Conservation (phyloP, 1,140 invertebrate species). For the Meloidogyne floridensis region DNA sequence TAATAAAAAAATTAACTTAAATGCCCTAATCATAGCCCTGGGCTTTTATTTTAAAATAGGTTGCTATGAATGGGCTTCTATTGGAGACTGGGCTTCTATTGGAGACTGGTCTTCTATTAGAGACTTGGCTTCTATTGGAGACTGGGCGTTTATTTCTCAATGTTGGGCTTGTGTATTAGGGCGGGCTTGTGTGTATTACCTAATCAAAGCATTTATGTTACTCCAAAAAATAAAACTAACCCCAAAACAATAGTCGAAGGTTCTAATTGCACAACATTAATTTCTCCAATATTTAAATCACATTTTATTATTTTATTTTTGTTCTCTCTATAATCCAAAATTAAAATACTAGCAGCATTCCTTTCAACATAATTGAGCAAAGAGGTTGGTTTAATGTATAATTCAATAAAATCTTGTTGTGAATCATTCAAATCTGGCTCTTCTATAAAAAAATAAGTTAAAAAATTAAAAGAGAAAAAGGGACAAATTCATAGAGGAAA, state of each 20-base stretch:
- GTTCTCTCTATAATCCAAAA: conserved; percentile 21
- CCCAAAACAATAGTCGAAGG: conserved; percentile 8
- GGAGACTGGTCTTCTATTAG: no score
- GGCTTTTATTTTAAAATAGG: no score
- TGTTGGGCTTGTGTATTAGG: no score
- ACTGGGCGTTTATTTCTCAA: no score
- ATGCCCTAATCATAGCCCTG: no score
- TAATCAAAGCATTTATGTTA: no score
- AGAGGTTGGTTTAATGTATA: conserved; percentile 2
- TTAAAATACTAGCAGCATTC: neutral
- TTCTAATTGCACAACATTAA: conserved; percentile 16
- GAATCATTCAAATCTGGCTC: neutral
- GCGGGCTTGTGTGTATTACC: no score
- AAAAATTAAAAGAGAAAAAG: no score
- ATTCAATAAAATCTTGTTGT: neutral
- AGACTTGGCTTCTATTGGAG: no score
- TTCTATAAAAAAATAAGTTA: neutral
- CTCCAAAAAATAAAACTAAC: conserved; percentile 11
- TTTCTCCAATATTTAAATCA: neutral
- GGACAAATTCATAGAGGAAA: no score
- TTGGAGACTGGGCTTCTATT: no score
- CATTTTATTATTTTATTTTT: conserved; percentile 14
- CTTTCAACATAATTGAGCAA: neutral
- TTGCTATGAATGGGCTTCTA: no score
- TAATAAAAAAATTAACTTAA: neutral